Evolutionary conservation across 1,140 invertebrate genomes (phyloP), one percentile per base, ranked within the genome.

Genomic region (Lanistes nyassanus): DNA sequence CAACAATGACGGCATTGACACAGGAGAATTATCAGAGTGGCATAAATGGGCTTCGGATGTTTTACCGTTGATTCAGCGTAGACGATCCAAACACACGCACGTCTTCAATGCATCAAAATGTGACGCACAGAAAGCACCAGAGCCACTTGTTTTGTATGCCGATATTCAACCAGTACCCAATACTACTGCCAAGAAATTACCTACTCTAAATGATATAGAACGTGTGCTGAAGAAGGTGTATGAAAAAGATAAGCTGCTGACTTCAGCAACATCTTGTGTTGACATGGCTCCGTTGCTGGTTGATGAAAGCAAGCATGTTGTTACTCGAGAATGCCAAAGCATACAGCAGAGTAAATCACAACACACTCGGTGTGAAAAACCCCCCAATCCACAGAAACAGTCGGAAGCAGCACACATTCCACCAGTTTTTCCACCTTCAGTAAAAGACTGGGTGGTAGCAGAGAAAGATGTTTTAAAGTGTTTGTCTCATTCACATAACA

Each of bases 71-170:
- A 70, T 70, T 23, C 58, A 70, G 34, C 34, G 58, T 51, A 51
- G 31, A 21, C 19, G 67, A 37, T 70, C 75, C 6, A 64, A 71
- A 39, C 42, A 56, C 36, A 13, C 68, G 3, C 6, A 42, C 37
- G 55, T 62, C 34, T 65, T 64, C n/a, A 71, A 11, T n/a, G 56
- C 47, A 36, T 23, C 67, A 37, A 51, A 62, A 29, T 36, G 34
- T 11, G 19, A 60, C 65, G 31, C 60, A 36, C 42, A 72, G 19
- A 72, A 26, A 53, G 42, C 65, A 7, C 62, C 69, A n/a, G 65
- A 71, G 42, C 76, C 76, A 16, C 26, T 72, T 67, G 76, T 77
- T 67, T 23, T 72, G 62, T 72, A 72, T 67, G 69, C 68, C 21
- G 39, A 39, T 21, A 51, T 47, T 39, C 66, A 76, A 58, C 53